Evolutionary conservation across 2,888 invertebrate genomes (phyloP).

Genomic region (Apamea sordens): DNA sequence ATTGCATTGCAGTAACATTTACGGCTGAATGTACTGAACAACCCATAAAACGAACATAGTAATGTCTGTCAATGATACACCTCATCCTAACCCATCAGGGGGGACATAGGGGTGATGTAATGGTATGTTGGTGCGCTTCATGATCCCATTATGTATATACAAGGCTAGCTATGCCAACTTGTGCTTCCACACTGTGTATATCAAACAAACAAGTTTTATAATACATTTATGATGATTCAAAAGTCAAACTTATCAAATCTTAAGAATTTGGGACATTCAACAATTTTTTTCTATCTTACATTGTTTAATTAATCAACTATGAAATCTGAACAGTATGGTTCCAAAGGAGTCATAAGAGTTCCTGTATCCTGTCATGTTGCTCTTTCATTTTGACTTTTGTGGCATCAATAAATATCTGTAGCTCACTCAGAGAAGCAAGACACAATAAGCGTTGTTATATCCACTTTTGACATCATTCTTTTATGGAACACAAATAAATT

Average conservation of each 20-base stretch:
- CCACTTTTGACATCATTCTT: background rate
- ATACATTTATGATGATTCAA: constrained; percentile 33
- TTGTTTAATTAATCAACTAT: background rate
- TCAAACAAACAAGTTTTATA: constrained; percentile 29
- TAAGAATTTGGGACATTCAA: background rate
- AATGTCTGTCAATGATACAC: background rate
- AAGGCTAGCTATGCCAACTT: constrained; percentile 53
- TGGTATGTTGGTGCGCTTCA: background rate
- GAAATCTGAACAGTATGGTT: background rate
- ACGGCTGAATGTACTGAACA: background rate
- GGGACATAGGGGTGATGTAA: no score
- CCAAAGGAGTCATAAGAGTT: background rate
- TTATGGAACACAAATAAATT: background rate
- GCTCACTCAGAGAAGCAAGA: constrained; percentile 16
- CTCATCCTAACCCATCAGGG: background rate
- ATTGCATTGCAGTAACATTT: background rate
- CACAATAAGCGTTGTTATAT: background rate
- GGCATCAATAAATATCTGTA: background rate
- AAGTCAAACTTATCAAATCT: constrained; percentile 38
- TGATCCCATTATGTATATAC: background rate
- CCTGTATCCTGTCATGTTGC: background rate
- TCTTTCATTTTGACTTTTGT: constrained; percentile 13
- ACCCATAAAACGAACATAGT: background rate
- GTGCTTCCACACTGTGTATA: constrained; percentile 60
- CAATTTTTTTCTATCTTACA: background rate